phyloP scores from a whole-genome alignment of 2,797 vertebrate species.

The Falco naumanni region DNA sequence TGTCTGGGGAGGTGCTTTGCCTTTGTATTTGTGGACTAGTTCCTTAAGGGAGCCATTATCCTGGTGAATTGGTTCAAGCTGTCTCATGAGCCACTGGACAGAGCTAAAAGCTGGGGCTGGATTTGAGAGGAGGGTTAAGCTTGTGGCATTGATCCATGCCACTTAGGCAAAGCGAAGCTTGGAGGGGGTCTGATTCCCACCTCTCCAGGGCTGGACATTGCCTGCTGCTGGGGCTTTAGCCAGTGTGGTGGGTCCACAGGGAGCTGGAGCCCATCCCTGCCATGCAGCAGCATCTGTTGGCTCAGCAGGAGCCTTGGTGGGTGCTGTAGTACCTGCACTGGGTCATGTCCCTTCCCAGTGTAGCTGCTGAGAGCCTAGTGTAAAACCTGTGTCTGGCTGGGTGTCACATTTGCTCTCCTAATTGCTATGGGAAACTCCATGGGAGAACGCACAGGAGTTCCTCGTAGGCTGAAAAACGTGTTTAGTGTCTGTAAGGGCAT shows the following conservation, averaged over 20 bases:
- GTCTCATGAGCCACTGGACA: not conserved
- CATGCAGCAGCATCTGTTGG: rapidly evolving
- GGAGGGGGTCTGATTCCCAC: not conserved
- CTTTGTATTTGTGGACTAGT: not conserved
- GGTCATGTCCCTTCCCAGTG: not conserved
- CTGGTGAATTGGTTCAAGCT: not conserved
- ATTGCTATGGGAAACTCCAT: rapidly evolving
- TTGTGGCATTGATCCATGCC: rapidly evolving
- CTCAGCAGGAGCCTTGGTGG: not conserved
- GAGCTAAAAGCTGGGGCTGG: not conserved
- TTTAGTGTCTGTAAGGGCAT: not conserved
- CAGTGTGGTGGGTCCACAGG: not conserved
- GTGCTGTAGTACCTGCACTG: not conserved
- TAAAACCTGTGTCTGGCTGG: not conserved
- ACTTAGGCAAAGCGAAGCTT: not conserved
- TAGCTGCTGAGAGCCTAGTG: not conserved
- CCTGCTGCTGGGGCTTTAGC: not conserved
- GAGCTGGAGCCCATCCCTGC: not conserved
- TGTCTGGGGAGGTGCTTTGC: conserved; percentile 2
- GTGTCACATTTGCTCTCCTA: not conserved
- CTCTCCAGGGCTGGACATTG: not conserved
- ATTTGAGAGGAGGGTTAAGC: not conserved
- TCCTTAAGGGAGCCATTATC: not conserved
- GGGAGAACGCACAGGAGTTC: not conserved
- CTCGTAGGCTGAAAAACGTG: not conserved